phyloP scores from a whole-genome alignment of 2,113 vertebrate genomes.

The Lamprotornis superbus region DNA sequence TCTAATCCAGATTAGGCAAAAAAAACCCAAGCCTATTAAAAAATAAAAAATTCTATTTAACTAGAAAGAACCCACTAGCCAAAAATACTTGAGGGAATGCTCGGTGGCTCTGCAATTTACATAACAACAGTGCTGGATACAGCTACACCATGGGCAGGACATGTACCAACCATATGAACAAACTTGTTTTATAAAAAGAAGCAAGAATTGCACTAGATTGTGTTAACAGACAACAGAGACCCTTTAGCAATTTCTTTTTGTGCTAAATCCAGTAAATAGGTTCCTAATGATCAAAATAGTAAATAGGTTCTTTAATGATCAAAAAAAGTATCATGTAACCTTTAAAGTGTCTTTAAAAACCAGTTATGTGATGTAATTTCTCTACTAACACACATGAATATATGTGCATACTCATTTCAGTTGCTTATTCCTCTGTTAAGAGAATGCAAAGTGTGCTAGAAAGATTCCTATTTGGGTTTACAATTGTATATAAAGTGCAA shows the following conservation, averaged over 20 bases:
- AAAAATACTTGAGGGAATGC: neutral
- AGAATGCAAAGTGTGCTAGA: neutral
- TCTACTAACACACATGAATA: neutral
- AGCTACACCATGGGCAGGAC: neutral
- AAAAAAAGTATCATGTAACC: neutral
- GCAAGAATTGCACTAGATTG: neutral
- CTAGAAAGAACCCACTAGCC: neutral
- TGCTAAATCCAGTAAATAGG: neutral
- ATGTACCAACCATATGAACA: rapidly evolving
- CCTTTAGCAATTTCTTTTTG: neutral
- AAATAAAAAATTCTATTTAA: neutral
- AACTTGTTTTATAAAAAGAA: neutral
- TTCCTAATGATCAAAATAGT: neutral
- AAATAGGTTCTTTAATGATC: neutral
- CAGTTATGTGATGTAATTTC: neutral
- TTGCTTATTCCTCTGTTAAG: neutral
- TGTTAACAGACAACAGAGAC: neutral
- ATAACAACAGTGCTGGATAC: neutral
- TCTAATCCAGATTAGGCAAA: neutral
- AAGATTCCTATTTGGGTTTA: neutral
- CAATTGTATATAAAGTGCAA: neutral
- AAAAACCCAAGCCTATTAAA: neutral
- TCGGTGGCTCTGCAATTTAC: neutral
- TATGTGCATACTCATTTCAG: neutral
- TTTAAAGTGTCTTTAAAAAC: neutral